These are phyloP conservation scores for Plecturocebus donacophilus DNA, from an alignment of 2,113 vertebrate species.

Conservation along the genomic window DNA sequence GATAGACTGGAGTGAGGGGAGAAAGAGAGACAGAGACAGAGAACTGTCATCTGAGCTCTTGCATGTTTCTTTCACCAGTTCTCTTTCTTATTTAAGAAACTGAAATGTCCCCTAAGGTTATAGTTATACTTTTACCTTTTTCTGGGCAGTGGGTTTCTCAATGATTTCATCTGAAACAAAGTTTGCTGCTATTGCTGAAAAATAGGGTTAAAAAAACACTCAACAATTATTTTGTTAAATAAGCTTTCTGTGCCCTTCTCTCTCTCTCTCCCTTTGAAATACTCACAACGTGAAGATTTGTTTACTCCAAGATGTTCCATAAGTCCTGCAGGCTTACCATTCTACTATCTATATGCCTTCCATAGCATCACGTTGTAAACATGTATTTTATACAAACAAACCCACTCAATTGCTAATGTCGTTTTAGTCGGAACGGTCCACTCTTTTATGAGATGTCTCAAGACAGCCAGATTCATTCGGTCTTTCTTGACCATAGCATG, in stretches of 20 bases:
- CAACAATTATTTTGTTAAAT: not conserved
- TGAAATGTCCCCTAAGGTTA: not conserved
- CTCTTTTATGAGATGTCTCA: not conserved
- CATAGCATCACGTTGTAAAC: not conserved
- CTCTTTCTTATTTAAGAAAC: not conserved
- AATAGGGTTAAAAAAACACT: not conserved
- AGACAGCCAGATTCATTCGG: not conserved
- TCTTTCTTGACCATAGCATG: not conserved
- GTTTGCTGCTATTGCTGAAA: conserved; percentile 3
- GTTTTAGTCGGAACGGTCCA: not conserved
- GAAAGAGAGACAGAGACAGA: not conserved
- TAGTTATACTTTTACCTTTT: not conserved
- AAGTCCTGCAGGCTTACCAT: not conserved
- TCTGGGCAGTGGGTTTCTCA: not conserved
- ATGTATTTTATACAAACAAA: not conserved
- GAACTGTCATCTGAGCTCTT: not conserved
- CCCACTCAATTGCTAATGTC: not conserved
- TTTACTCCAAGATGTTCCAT: not conserved
- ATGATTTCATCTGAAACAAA: not conserved
- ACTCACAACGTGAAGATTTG: not conserved
- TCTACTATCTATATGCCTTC: not conserved
- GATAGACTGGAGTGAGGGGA: not conserved
- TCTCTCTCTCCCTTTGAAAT: not conserved
- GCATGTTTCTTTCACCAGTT: not conserved
- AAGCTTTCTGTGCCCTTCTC: not conserved